phyloP scores from a whole-genome alignment of 2,113 vertebrate species.

The Hemichromis elongatus region DNA sequence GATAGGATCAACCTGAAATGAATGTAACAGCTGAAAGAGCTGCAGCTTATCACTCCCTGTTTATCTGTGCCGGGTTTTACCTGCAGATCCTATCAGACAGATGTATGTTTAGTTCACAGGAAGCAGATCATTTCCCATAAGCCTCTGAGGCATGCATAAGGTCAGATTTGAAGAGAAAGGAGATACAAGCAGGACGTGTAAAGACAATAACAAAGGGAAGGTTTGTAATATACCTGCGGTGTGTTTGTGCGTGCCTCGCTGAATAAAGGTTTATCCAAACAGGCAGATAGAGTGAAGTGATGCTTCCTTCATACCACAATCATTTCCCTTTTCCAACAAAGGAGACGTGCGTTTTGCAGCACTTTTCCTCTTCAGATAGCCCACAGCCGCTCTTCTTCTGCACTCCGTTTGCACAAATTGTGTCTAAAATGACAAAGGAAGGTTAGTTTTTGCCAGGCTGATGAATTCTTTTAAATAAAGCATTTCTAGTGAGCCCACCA shows the following conservation, averaged over 20 bases:
- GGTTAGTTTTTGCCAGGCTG: not conserved
- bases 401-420: not conserved
- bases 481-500: not conserved
- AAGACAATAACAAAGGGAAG: not conserved
- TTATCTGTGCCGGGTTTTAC: constrained; percentile 7
- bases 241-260: not conserved
- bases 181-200: not conserved
- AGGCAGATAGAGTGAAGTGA: not conserved
- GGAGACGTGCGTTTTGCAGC: not conserved
- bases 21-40: constrained; percentile 11
- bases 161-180: not conserved
- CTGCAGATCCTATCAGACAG: constrained; percentile 22
- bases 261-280: not conserved
- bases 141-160: constrained; percentile 9
- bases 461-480: not conserved
- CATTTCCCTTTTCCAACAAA: not conserved
- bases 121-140: constrained; percentile 22
- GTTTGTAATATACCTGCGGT: not conserved
- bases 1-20: constrained; percentile 24
- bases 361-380: not conserved
- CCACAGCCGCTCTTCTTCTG: not conserved
- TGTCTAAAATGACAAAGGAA: not conserved
- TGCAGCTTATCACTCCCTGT: not conserved
- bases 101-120: not conserved
- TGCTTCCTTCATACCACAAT: not conserved